phyloP scores from a whole-genome alignment of 2,888 invertebrate species.

The Cerceris rybyensis region DNA sequence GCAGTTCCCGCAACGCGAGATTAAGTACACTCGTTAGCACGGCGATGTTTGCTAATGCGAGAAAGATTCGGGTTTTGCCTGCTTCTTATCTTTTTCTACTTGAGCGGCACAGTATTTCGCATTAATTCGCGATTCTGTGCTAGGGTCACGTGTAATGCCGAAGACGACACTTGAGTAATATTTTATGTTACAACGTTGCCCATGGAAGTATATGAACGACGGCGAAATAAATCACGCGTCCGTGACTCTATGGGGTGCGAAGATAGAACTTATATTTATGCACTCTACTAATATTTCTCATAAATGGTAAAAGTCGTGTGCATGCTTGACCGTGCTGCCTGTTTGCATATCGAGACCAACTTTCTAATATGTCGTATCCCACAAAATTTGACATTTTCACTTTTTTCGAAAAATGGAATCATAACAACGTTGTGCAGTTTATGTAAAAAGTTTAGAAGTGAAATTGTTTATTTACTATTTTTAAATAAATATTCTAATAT shows the following conservation, averaged over 20 bases:
- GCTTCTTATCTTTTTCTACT: slow-evolving; percentile 63
- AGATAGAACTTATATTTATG: neutral
- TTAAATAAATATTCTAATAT: too few species aligned
- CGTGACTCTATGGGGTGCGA: neutral
- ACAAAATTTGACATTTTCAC: too few species aligned
- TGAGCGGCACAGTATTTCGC: slow-evolving; percentile 43
- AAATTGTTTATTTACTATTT: too few species aligned
- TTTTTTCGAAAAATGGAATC: too few species aligned
- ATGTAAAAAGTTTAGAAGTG: too few species aligned
- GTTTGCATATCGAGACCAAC: too few species aligned
- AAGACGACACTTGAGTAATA: slow-evolving; percentile 14
- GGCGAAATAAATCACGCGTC: slow-evolving; percentile 1
- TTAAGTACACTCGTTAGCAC: slow-evolving; percentile 77
- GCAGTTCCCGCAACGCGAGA: slow-evolving; percentile 69
- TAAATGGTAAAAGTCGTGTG: too few species aligned
- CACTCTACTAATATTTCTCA: neutral
- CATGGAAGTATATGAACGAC: neutral
- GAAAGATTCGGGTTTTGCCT: slow-evolving; percentile 67
- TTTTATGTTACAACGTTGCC: neutral
- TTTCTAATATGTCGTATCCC: too few species aligned
- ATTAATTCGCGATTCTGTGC: slow-evolving; percentile 62
- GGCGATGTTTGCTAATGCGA: slow-evolving; percentile 73
- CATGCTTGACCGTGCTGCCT: too few species aligned
- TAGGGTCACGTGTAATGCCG: slow-evolving; percentile 27
- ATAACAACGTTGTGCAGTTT: too few species aligned